Evolutionary conservation across 2,113 vertebrate genomes (phyloP).

Genomic region (Pao palembangensis): DNA sequence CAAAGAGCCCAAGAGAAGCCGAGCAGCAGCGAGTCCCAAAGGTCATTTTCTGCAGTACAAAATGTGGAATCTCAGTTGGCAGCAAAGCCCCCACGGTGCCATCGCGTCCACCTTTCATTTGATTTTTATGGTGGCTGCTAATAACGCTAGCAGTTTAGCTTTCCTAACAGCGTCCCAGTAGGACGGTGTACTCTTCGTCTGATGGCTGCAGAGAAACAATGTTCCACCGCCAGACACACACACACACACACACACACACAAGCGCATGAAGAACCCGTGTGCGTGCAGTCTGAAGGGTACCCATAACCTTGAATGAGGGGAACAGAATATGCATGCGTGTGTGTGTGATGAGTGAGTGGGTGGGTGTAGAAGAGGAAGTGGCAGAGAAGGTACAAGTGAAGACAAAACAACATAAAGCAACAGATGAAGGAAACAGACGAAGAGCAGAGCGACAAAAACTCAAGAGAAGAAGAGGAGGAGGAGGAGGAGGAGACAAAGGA

Average conservation of each 20-base stretch:
- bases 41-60: background rate
- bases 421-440: slow-evolving; percentile 39
- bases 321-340: slow-evolving; percentile 32
- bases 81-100: slow-evolving; percentile 2
- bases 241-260: slow-evolving; percentile 5
- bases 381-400: slow-evolving; percentile 53
- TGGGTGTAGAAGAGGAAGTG: slow-evolving; percentile 62
- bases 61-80: background rate
- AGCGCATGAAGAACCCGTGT: slow-evolving; percentile 12
- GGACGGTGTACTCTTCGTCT: slow-evolving; percentile 27
- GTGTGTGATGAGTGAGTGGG: slow-evolving; percentile 45
- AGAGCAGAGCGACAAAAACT: slow-evolving; percentile 7
- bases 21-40: background rate
- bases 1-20: background rate
- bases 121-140: slow-evolving; percentile 26
- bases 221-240: slow-evolving; percentile 25
- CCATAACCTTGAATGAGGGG: slow-evolving; percentile 52
- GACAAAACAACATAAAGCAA: slow-evolving; percentile 48
- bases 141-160: slow-evolving; percentile 40
- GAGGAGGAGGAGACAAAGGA: slow-evolving; percentile 8
- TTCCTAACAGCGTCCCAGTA: slow-evolving; percentile 15
- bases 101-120: slow-evolving; percentile 15
- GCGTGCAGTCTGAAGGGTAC: slow-evolving; percentile 49
- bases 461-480: background rate
- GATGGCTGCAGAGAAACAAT: slow-evolving; percentile 34